Evolutionary conservation across 2,113 vertebrate genomes (phyloP), one percentile per base, ranked within the genome.

Genomic region (Oceanites oceanicus): DNA sequence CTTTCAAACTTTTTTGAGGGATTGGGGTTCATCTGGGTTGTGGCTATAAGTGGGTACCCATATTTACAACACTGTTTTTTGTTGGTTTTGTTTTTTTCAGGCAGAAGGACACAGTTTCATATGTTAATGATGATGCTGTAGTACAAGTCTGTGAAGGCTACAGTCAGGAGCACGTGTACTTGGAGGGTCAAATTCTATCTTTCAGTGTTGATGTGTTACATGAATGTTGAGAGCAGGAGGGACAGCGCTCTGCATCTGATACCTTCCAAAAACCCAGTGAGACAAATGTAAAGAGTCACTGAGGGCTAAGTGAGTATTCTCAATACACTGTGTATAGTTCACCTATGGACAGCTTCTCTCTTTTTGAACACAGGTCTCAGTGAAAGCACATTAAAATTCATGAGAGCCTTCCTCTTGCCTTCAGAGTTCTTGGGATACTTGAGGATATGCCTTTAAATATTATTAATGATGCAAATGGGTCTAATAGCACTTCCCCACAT

Each of bases 151-250:
- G 11, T n/a, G 20, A 47, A 74, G 12, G 7, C 7, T 58, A 11
- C 13, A 22, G 5, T 44, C 11, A 50, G 16, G 9, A 42, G 26
- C 23, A 42, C 0, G 0, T 22, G 5, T 15, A 56, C 13, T 13
- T 52, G 34, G 25, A 62, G 26, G 22, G 9, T 25, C 13, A 67
- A 47, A 42, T 47, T 53, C 34, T 62, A 1, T 21, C 50, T 79
- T 76, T 68, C 13, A 13, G 6, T 32, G 14, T 42, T 44, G 19
- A 74, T 30, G 5, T 30, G 11, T 66, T 52, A 77, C 38, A 62
- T 1, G 32, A 13, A 21, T 19, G 4, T 22, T 47, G 25, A 66
- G 10, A 58, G 13, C 4, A 56, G 26, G 5, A 76, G 10, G 2
- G 22, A 65, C 9, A 61, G 10, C 6, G 14, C 8, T 49, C 16